Conservation (phyloP, 2,888 invertebrate genomes). For the Phalera bucephala region DNA sequence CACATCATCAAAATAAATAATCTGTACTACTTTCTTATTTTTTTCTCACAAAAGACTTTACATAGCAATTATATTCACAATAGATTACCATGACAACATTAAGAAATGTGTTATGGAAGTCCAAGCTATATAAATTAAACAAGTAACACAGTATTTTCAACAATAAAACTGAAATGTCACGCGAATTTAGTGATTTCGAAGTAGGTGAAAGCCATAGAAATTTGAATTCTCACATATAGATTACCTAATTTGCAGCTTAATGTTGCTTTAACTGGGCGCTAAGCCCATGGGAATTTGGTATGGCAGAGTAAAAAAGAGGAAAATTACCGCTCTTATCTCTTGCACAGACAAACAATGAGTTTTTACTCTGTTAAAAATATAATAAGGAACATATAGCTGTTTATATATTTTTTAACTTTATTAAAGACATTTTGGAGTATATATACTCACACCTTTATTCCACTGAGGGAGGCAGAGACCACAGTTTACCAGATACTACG, state of each 20-base stretch:
- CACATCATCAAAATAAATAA: too few relatives aligned
- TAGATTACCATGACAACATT: too few relatives aligned
- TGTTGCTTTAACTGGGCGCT: conserved; percentile 57
- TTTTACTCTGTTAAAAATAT: conserved; percentile 47
- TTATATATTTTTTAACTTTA: too few relatives aligned
- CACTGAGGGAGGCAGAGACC: too few relatives aligned
- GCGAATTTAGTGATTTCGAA: conserved; percentile 32
- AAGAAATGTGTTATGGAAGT: conserved; percentile 8
- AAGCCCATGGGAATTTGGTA: conserved; percentile 60
- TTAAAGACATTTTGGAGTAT: too few relatives aligned
- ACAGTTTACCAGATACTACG: too few relatives aligned
- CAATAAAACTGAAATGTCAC: conserved; percentile 32
- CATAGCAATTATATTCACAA: too few relatives aligned
- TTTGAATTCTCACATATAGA: conserved; percentile 71
- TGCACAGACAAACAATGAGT: conserved; percentile 55
- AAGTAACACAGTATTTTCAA: not conserved
- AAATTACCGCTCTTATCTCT: conserved; percentile 39
- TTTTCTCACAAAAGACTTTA: too few relatives aligned
- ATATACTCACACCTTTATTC: too few relatives aligned
- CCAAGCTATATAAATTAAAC: not conserved
- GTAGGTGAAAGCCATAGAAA: conserved; percentile 47
- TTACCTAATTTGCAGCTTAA: conserved; percentile 75
- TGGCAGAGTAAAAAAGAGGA: conserved; percentile 38
- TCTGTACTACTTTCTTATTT: too few relatives aligned
- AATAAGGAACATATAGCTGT: conserved; percentile 15